A percentile compares a stretch with the other conserved stretches of the same genome.
phyloP scores from a whole-genome alignment of 2,888 invertebrate genomes.

The Dynastes hyllus region DNA sequence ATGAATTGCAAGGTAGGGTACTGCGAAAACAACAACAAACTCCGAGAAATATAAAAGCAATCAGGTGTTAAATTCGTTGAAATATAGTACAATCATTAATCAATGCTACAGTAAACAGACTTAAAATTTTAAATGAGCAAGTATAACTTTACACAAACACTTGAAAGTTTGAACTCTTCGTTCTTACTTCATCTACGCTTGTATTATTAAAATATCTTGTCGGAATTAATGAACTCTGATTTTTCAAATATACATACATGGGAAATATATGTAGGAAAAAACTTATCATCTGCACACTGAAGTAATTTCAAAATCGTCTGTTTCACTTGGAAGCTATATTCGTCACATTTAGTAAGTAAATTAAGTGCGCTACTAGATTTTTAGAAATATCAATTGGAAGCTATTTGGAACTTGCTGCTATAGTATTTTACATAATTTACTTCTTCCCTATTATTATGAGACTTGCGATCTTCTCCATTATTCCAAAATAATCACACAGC shows the following conservation, averaged over 20 bases:
- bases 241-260: not conserved
- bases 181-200: not conserved
- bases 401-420: no score
- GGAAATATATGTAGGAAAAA: not conserved
- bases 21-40: not conserved
- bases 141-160: not conserved
- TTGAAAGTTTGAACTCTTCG: not conserved
- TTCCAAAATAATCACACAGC: no score
- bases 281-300: not conserved
- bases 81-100: constrained; percentile 15
- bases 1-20: no score
- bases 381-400: no score
- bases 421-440: no score
- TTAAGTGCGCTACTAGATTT: no score
- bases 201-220: constrained; percentile 8
- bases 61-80: not conserved
- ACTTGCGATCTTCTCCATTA: no score
- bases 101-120: constrained; percentile 8
- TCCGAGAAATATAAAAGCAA: not conserved
- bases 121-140: constrained; percentile 10
- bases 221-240: constrained; percentile 2
- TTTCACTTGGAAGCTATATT: no score
- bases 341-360: no score
- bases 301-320: not conserved
- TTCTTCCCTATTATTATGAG: no score